These are phyloP conservation scores for Podarcis muralis DNA, from an alignment of 2,113 vertebrate genomes.

Conservation along the genomic window DNA sequence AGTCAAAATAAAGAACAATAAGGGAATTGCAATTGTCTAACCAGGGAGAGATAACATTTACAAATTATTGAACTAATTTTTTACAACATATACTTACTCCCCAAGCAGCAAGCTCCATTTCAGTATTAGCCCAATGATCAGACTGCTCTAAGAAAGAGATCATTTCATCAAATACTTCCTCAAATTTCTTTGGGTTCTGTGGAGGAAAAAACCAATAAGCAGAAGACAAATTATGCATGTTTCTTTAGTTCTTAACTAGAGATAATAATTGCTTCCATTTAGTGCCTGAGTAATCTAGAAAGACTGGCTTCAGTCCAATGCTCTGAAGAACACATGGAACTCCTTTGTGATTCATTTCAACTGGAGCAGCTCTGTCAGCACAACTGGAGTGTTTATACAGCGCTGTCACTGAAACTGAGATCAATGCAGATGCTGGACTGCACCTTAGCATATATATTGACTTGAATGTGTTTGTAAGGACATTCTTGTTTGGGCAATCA, in stretches of 20 bases:
- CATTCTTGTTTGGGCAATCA: not conserved
- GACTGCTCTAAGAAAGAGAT: conserved; percentile 90
- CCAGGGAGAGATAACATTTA: conserved; percentile 18
- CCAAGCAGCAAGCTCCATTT: conserved; percentile 89
- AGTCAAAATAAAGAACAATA: conserved; percentile 19
- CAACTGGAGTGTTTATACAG: not conserved
- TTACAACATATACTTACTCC: conserved; percentile 80
- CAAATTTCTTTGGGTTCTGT: conserved; percentile 95
- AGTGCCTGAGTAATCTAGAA: not conserved
- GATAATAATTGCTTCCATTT: not conserved
- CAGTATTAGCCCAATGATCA: conserved; percentile 91
- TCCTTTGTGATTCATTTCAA: not conserved
- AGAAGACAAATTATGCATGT: conserved; percentile 18
- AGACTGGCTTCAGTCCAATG: not conserved
- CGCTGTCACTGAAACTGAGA: not conserved
- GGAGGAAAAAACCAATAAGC: conserved; percentile 23
- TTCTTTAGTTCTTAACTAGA: conserved; percentile 34
- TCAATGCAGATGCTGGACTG: not conserved
- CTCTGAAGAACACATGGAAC: not conserved
- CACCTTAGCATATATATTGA: not conserved
- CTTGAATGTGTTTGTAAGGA: not conserved
- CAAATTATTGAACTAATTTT: not conserved
- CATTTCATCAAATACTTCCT: conserved; percentile 96
- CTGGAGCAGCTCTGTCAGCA: not conserved
- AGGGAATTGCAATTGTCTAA: conserved; percentile 24